Evolutionary conservation across 2,113 vertebrate species (phyloP).

Genomic region (Paedocypris sp.): DNA sequence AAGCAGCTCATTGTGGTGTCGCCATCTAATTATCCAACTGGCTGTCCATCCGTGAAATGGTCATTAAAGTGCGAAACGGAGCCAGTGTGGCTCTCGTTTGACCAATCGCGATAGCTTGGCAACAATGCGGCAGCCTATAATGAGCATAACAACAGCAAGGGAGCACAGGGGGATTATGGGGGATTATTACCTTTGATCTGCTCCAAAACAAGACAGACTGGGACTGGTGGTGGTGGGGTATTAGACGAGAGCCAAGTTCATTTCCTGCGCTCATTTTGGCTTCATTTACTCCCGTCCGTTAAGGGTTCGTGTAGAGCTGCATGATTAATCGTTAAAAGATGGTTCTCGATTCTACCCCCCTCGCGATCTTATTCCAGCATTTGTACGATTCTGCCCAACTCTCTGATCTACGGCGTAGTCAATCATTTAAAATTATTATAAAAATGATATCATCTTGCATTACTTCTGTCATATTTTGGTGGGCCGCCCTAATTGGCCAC

Average conservation of each 20-base stretch:
- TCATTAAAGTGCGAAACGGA: slow-evolving; percentile 31
- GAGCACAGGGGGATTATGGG: slow-evolving; percentile 32
- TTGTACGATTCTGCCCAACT: too few species aligned
- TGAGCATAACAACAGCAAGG: slow-evolving; percentile 23
- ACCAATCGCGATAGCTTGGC: slow-evolving; percentile 5
- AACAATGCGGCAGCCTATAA: slow-evolving; percentile 16
- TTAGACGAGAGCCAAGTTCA: slow-evolving; percentile 11
- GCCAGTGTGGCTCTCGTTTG: slow-evolving; percentile 15
- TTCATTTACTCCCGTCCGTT: neutral
- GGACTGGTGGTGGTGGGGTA: slow-evolving; percentile 1
- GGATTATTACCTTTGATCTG: slow-evolving; percentile 40
- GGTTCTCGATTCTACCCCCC: too few species aligned
- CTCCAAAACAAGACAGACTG: slow-evolving; percentile 21
- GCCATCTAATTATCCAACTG: slow-evolving; percentile 27
- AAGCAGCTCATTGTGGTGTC: neutral
- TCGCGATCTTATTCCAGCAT: too few species aligned
- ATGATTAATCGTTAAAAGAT: too few species aligned
- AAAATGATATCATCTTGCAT: too few species aligned
- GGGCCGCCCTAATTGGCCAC: too few species aligned
- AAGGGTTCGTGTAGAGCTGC: too few species aligned
- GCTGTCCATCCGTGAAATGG: slow-evolving; percentile 29
- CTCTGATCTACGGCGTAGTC: too few species aligned
- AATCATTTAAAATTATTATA: too few species aligned
- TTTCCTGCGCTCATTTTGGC: neutral
- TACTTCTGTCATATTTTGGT: too few species aligned